A percentile compares a stretch with the other conserved stretches of the same genome.
Evolutionary conservation across 2,113 vertebrate genomes (phyloP).

Genomic region (Corydoras maculifer): DNA sequence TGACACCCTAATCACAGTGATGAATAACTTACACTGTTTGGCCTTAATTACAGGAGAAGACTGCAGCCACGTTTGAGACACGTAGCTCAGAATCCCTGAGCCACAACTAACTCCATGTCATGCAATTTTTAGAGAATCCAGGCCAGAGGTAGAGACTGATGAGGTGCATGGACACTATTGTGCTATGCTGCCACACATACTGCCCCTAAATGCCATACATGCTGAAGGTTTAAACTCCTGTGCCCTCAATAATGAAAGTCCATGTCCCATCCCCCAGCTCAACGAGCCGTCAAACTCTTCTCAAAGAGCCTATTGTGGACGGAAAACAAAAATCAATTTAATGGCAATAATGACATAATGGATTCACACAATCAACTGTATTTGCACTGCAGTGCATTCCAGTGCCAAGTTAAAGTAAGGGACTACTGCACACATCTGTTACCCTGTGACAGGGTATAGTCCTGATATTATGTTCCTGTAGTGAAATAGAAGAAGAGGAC

Average conservation of each 20-base stretch:
- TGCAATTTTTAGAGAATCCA: constrained; percentile 25
- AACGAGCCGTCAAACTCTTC: constrained; percentile 17
- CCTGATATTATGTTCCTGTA: constrained; percentile 28
- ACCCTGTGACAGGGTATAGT: constrained; percentile 8
- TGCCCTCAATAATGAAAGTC: constrained; percentile 53
- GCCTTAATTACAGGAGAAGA: neutral
- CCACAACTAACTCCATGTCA: constrained; percentile 33
- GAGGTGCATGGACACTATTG: neutral
- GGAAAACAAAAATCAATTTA: constrained; percentile 60
- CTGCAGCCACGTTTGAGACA: constrained; percentile 1
- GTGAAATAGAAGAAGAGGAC: neutral
- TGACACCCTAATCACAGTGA: no score
- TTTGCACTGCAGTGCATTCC: constrained; percentile 48
- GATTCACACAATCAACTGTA: constrained; percentile 58
- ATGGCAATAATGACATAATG: constrained; percentile 60
- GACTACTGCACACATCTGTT: constrained; percentile 19
- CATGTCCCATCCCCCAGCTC: constrained; percentile 34
- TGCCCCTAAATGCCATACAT: constrained; percentile 37
- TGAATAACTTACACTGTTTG: neutral
- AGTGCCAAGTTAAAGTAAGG: constrained; percentile 39
- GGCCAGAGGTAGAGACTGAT: constrained; percentile 14
- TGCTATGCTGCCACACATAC: constrained; percentile 30
- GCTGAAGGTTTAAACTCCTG: constrained; percentile 47
- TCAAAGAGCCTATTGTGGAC: constrained; percentile 62
- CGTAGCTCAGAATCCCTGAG: constrained; percentile 24